Evolutionary conservation across 2,113 vertebrate genomes (phyloP).

Genomic region (Menidia beryllina): DNA sequence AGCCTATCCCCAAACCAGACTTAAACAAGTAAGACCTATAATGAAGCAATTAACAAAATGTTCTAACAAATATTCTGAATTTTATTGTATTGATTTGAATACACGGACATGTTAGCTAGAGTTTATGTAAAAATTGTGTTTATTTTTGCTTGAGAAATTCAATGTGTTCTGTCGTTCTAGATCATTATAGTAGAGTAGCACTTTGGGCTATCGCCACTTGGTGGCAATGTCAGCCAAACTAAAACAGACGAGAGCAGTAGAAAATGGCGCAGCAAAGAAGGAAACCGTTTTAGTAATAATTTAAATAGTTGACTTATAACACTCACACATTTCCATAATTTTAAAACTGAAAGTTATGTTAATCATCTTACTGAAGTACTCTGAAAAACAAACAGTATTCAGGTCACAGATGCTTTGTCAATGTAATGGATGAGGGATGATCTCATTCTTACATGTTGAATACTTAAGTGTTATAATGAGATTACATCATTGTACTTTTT

Average conservation of each 20-base stretch:
- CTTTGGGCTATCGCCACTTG: conserved; percentile 13
- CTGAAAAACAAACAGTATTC: neutral
- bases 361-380: neutral
- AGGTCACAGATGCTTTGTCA: neutral
- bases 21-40: too few relatives aligned
- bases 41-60: too few relatives aligned
- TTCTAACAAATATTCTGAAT: too few relatives aligned
- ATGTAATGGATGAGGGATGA: neutral
- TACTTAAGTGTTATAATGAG: neutral
- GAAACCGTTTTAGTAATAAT: neutral
- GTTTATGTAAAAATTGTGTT: too few relatives aligned
- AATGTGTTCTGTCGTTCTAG: neutral
- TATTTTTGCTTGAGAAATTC: too few relatives aligned
- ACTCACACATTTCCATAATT: neutral
- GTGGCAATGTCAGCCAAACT: conserved; percentile 55
- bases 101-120: too few relatives aligned
- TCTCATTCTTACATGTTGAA: conserved; percentile 14
- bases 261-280: neutral
- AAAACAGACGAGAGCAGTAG: conserved; percentile 17
- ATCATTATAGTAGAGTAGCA: neutral
- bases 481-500: conserved; percentile 10
- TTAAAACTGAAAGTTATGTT: neutral
- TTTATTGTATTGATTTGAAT: too few relatives aligned
- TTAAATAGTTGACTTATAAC: neutral
- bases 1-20: too few relatives aligned